A percentile compares a stretch with the other conserved stretches of the same genome.
Evolutionary conservation across 2,113 vertebrate species (phyloP).

Genomic region (Podarcis muralis): DNA sequence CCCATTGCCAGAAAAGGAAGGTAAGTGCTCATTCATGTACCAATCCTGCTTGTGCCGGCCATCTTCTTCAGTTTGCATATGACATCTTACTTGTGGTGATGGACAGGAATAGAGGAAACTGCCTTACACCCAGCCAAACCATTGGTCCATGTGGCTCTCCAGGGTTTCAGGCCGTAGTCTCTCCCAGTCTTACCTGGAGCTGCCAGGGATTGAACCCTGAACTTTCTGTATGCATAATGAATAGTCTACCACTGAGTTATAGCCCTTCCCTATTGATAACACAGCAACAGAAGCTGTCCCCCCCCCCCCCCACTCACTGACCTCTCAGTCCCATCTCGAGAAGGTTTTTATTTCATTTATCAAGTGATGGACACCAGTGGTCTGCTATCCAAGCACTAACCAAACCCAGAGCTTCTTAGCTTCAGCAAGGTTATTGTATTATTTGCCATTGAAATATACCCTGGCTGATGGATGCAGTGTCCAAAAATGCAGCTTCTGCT

Average conservation of each 20-base stretch:
- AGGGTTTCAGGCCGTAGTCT: neutral
- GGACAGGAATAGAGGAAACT: neutral
- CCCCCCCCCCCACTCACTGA: neutral
- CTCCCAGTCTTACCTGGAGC: neutral
- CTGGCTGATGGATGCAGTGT: too few relatives aligned
- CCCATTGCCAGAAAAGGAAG: neutral
- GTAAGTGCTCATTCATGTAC: neutral
- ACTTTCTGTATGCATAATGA: too few relatives aligned
- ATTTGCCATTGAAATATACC: neutral
- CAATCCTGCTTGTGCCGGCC: neutral
- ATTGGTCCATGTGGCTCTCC: too few relatives aligned
- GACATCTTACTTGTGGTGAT: conserved; percentile 78
- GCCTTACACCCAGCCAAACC: too few relatives aligned
- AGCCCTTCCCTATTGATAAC: too few relatives aligned
- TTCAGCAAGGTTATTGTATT: neutral
- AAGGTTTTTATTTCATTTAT: neutral
- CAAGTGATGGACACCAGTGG: neutral
- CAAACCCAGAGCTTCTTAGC: too few relatives aligned
- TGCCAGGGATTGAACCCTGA: too few relatives aligned
- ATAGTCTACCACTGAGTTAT: too few relatives aligned
- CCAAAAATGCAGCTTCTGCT: neutral
- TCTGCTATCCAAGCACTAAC: neutral
- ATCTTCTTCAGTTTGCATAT: conserved; percentile 79
- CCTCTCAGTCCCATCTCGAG: neutral
- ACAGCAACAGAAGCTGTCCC: neutral